Base-by-base conservation (phyloP, 1,140 invertebrate genomes). In the Frieseomelitta varia region DNA sequence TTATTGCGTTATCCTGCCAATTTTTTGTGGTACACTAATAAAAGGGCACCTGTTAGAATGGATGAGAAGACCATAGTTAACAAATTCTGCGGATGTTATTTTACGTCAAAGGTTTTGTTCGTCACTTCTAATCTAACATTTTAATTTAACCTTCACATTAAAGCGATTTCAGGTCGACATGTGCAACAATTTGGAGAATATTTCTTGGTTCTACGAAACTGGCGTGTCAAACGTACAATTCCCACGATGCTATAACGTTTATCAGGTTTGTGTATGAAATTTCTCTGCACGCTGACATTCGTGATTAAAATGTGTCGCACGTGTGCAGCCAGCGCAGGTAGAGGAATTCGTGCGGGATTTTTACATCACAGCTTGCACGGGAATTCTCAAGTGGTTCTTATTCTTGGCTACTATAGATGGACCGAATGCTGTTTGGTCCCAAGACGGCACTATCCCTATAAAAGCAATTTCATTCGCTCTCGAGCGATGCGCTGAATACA, bases 11-110 rank as follows among this genome's bases (percentile, higher is more conserved):
- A 24, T 15, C 77, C 87, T 14, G 56, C 87, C 4, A 55, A 88
- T 63, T 79, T 89, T 24, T 76, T 89, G 30, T 89, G 88, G 88
- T 76, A 86, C n/a, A 88, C 68, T 0, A 86, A 79, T 51, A 89
- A 86, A 24, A 87, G 30, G 47, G 63, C 61, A 27, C 4, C 51
- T 24, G 39, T 79, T 19, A 77, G 58, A 84, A 53, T 39, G 0
- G 95, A 95, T 81, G 95, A 91, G 0, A 92, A 96, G 73, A 96
- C 96, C 88, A 94, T 96, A 77, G 95, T 97, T 34, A 97, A 97
- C 89, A 95, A 97, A 91, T 98, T 97, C 93, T 96, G 96, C 74
- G 96, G 97, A 87, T 97, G 97, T 0, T 96, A 97, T 63, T 98
- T 98, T 91, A 98, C 97, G 21, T 98, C 97, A 0, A 98, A 98